Percentiles rank a stretch among this genome's conserved stretches.
These are phyloP conservation scores for Acanthopleura granulata DNA, from an alignment of 2,888 invertebrate species.

Conservation along the genomic window DNA sequence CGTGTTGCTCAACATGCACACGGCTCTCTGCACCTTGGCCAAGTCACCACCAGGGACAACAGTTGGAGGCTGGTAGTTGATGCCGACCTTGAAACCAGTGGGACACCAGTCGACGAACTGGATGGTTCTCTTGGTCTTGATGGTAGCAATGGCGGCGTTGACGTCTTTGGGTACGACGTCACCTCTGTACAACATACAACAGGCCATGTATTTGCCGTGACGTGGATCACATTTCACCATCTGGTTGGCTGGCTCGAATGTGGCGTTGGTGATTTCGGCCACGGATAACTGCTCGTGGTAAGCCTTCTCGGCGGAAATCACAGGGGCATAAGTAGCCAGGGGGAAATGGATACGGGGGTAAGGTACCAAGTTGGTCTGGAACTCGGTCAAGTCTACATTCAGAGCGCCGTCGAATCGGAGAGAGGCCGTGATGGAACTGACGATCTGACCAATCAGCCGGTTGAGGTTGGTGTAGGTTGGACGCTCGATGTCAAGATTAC, in stretches of 20 bases:
- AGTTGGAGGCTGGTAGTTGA: constrained; percentile 6
- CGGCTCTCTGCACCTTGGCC: neutral
- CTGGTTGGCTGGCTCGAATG: constrained; percentile 2
- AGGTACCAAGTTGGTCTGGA: constrained; percentile 3
- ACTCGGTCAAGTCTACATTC: neutral
- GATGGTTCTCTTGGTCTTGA: constrained; percentile 9
- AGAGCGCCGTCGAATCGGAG: neutral
- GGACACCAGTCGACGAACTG: constrained; percentile 9
- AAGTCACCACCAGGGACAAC: neutral
- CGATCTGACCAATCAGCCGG: neutral
- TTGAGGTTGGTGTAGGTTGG: constrained; percentile 8
- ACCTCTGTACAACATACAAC: constrained; percentile 6
- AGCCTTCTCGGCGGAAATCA: neutral
- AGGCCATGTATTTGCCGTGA: constrained; percentile 3
- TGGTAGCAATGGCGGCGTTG: constrained; percentile 8
- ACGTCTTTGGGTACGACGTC: neutral
- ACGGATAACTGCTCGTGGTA: neutral
- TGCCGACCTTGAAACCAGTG: constrained; percentile 9
- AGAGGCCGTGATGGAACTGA: constrained; percentile 3
- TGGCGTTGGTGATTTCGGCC: constrained; percentile 3
- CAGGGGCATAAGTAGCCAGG: neutral
- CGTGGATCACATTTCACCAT: constrained; percentile 9
- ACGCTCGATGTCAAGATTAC: neutral
- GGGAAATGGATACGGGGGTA: constrained; percentile 8
- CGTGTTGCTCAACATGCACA: constrained; percentile 2